Conservation (phyloP, 2,797 vertebrate species). For the Platalea minor region DNA sequence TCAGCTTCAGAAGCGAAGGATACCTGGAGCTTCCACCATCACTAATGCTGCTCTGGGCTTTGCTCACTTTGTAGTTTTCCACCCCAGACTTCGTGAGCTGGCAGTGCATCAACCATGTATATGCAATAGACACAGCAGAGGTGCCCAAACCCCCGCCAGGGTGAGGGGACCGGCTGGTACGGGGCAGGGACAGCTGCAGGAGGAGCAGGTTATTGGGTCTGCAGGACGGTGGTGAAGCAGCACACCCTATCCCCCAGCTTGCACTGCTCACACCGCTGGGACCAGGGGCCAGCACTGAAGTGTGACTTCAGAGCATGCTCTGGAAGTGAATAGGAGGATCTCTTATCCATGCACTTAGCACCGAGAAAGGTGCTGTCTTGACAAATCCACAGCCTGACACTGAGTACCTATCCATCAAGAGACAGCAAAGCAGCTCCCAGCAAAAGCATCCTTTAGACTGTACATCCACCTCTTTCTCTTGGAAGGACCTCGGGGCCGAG, state of each 20-base stretch:
- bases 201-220: neutral
- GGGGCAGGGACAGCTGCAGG: neutral
- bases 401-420: neutral
- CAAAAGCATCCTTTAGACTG: fast-evolving
- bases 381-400: neutral
- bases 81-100: fast-evolving
- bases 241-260: neutral
- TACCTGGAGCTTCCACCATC: neutral
- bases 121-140: neutral
- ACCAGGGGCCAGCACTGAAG: too few relatives aligned
- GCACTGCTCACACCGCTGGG: fast-evolving
- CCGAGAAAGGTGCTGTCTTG: neutral
- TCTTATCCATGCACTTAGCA: neutral
- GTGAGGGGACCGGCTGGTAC: too few relatives aligned
- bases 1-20: fast-evolving
- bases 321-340: neutral
- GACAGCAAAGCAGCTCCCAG: neutral
- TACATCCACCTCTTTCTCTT: neutral
- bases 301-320: neutral
- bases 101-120: fast-evolving
- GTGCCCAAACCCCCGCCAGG: too few relatives aligned
- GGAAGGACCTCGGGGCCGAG: too few relatives aligned
- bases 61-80: neutral
- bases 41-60: neutral
- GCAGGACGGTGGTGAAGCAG: neutral